Evolutionary conservation across 2,797 vertebrate genomes (phyloP).

Genomic region (Orientallactaga sibirica): DNA sequence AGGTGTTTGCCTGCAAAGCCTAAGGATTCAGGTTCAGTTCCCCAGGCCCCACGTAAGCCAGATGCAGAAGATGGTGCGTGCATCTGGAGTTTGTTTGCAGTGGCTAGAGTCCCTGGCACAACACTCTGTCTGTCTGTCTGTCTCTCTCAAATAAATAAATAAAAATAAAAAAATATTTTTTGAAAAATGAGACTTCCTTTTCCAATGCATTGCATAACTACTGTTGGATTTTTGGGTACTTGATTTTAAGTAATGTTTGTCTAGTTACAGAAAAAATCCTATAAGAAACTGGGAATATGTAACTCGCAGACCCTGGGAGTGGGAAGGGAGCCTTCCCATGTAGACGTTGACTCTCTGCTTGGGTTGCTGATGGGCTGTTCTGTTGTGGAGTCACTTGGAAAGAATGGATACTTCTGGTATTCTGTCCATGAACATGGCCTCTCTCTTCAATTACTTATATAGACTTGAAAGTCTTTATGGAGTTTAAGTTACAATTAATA

Average conservation of each 20-base stretch:
- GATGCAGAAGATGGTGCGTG: too few species aligned
- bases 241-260: constrained; percentile 43
- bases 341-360: background rate
- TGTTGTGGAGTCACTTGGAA: constrained; percentile 10
- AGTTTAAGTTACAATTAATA: background rate
- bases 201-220: background rate
- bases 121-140: too few species aligned
- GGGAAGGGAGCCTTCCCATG: too few species aligned
- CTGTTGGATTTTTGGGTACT: constrained; percentile 20
- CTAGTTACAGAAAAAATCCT: background rate
- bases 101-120: too few species aligned
- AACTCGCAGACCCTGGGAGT: background rate
- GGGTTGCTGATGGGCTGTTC: constrained; percentile 22
- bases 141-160: too few species aligned
- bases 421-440: background rate
- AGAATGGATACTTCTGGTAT: background rate
- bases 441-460: background rate
- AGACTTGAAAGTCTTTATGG: background rate
- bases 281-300: background rate
- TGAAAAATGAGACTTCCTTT: background rate
- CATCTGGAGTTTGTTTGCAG: too few species aligned
- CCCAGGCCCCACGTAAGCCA: too few species aligned
- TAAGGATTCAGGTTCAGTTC: too few species aligned
- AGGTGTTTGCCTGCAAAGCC: too few species aligned
- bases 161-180: too few species aligned